phyloP scores from a whole-genome alignment of 2,888 invertebrate genomes.

The Chymomyza fuscimana region DNA sequence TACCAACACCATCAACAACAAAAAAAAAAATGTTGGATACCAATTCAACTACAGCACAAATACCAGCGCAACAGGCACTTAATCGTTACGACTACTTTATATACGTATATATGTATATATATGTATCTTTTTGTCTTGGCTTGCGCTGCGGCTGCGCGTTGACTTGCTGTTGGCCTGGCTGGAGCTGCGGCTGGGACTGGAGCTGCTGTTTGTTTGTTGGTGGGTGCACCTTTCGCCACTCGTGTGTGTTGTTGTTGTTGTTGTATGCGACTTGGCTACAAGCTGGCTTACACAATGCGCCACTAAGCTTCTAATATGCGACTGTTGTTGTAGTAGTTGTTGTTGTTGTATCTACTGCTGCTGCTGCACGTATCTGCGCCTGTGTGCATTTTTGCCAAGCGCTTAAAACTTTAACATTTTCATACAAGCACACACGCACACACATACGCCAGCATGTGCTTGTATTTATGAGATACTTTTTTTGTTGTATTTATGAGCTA shows the following conservation, averaged over 20 bases:
- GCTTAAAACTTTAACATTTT: not conserved
- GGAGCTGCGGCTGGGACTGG: conserved; percentile 29
- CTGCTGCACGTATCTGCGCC: not conserved
- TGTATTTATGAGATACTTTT: not conserved
- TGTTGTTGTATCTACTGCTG: not conserved
- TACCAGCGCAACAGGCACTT: not conserved
- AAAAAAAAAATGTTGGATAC: not conserved
- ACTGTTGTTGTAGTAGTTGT: not conserved
- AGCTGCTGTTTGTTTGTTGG: conserved; percentile 49
- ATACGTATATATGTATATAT: not conserved
- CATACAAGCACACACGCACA: conserved; percentile 11
- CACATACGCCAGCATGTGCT: conserved; percentile 9
- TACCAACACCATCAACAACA: not conserved
- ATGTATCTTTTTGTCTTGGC: not conserved
- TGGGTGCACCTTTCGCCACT: conserved; percentile 73
- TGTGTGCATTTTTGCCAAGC: conserved; percentile 19
- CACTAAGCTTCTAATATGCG: conserved; percentile 39
- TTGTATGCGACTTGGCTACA: conserved; percentile 25
- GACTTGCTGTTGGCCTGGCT: conserved; percentile 14
- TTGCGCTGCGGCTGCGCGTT: not conserved
- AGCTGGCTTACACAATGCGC: conserved; percentile 45
- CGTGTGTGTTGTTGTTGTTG: conserved; percentile 29
- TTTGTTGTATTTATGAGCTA: too few species aligned
- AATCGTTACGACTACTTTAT: conserved; percentile 7
- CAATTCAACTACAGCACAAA: not conserved